These are phyloP conservation scores for Labeo calbasu DNA, from an alignment of 2,797 vertebrate genomes.

Conservation along the genomic window DNA sequence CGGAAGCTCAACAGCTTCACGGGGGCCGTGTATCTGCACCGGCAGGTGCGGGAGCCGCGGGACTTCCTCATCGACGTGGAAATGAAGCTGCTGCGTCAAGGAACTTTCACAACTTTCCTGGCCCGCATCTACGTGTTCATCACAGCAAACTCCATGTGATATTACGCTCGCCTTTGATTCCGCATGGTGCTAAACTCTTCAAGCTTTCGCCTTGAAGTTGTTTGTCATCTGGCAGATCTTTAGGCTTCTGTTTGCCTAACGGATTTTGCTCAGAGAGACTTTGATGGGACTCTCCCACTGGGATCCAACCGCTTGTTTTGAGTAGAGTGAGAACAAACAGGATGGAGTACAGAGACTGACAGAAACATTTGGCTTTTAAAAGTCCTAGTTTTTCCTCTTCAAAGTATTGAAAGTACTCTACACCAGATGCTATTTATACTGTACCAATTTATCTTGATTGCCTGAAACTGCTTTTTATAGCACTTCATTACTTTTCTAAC, in stretches of 20 bases:
- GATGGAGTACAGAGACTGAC: conserved; percentile 31
- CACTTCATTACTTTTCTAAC: conserved; percentile 43
- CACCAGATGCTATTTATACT: conserved; percentile 53
- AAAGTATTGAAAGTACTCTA: conserved; percentile 48
- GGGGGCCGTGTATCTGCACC: conserved; percentile 88
- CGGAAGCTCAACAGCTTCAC: conserved; percentile 91
- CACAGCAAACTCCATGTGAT: conserved; percentile 84
- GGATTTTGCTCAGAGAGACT: conserved; percentile 36
- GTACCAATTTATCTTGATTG: conserved; percentile 50
- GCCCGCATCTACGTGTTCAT: conserved; percentile 94
- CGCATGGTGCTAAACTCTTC: conserved; percentile 72
- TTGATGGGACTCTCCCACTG: conserved; percentile 41
- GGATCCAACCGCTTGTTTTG: conserved; percentile 48
- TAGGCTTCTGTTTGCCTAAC: conserved; percentile 52
- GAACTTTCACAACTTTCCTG: conserved; percentile 81
- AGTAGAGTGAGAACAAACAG: conserved; percentile 42
- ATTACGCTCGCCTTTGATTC: conserved; percentile 52
- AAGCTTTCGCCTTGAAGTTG: conserved; percentile 56
- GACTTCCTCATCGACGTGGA: conserved; percentile 93
- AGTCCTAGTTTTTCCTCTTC: conserved; percentile 31
- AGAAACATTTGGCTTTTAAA: conserved; percentile 41
- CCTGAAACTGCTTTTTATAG: conserved; percentile 51
- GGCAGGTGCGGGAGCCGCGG: conserved; percentile 81
- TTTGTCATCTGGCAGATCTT: conserved; percentile 51
- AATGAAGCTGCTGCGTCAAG: conserved; percentile 97